Percentiles rank a stretch among this genome's conserved stretches.
Evolutionary conservation across 2,113 vertebrate species (phyloP).

Genomic region (Trematomus loennbergii): DNA sequence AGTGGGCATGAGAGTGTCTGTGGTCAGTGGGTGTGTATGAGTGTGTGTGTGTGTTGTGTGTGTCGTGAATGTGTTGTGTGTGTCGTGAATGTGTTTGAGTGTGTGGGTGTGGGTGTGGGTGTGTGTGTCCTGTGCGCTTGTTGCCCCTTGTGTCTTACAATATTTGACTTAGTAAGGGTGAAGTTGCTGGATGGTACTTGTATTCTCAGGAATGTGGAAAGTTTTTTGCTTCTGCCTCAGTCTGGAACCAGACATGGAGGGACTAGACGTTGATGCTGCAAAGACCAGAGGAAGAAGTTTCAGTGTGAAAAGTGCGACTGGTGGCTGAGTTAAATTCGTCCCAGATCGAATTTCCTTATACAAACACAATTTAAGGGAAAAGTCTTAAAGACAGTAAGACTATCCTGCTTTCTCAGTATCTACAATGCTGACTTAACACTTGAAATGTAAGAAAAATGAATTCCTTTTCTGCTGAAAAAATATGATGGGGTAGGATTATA

Average conservation of each 20-base stretch:
- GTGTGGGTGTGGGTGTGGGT: conserved; percentile 9
- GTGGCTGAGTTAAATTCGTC: conserved; percentile 47
- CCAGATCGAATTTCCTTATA: conserved; percentile 27
- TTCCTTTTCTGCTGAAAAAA: no score
- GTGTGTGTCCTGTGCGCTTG: conserved; percentile 32
- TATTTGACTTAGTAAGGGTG: conserved; percentile 78
- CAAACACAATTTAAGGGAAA: background rate
- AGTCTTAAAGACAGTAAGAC: conserved; percentile 11
- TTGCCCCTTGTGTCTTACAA: conserved; percentile 76
- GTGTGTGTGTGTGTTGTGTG: conserved; percentile 11
- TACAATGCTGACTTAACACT: no score
- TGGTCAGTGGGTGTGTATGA: conserved; percentile 18
- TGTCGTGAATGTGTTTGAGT: background rate
- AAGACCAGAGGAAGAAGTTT: conserved; percentile 53
- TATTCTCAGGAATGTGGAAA: conserved; percentile 82
- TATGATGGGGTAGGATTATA: background rate
- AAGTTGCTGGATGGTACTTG: conserved; percentile 80
- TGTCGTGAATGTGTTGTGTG: background rate
- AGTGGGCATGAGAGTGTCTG: conserved; percentile 27
- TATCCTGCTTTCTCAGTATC: background rate
- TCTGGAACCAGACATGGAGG: conserved; percentile 72
- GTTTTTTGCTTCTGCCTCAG: conserved; percentile 80
- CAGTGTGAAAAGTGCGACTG: conserved; percentile 15
- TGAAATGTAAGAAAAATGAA: no score
- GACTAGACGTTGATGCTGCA: conserved; percentile 62